Evolutionary conservation across 2,888 invertebrate genomes (phyloP), one percentile per base, ranked within the genome.

Genomic region (Heliconius charithonia): DNA sequence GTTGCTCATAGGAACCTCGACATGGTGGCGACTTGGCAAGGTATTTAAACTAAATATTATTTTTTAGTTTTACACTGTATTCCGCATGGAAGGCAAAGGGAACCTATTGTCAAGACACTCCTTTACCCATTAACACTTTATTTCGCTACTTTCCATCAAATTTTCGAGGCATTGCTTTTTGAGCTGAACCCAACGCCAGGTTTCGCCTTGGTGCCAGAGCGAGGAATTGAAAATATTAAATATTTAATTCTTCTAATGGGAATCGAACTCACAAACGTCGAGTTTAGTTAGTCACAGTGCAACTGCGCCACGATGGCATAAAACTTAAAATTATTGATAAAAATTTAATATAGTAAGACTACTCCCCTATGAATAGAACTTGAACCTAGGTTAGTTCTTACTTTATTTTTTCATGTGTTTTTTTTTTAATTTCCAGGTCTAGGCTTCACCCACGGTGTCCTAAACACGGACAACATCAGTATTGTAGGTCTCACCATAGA

Each of bases 401-500:
- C 16, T 16, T 16, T 16, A 45, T 16, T 45, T 45, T 45, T 12
- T 45, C 4, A 45, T 45, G 10, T 10, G 32, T 0, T 45, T 45
- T 45, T 45, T 16, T 45, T 16, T 71, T 56, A n/a, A n/a, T 72
- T 59, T 72, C 13, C 94, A 93, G 95, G 95, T 74, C 45, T 91
- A 0, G 95, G 95, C 1, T 97, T 96, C 90, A 96, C 96, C 32
- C 97, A 97, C 87, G 97, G 97, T 13, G 96, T 96, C 0, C 84
- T 96, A 22, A 96, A 96, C 87, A 96, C 96, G 1, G 96, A 96
- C 85, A 96, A 96, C 82, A 92, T 96, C 82, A 96, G 96, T 86
- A 89, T 97, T 12, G 85, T 96, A 7, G 96, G 96, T 0, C 83
- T 96, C 76, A 96, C 96, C 77, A 96, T 97, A 88, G 97, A 97